Conservation (phyloP, 1,140 invertebrate species). For the Magallana gigas region DNA sequence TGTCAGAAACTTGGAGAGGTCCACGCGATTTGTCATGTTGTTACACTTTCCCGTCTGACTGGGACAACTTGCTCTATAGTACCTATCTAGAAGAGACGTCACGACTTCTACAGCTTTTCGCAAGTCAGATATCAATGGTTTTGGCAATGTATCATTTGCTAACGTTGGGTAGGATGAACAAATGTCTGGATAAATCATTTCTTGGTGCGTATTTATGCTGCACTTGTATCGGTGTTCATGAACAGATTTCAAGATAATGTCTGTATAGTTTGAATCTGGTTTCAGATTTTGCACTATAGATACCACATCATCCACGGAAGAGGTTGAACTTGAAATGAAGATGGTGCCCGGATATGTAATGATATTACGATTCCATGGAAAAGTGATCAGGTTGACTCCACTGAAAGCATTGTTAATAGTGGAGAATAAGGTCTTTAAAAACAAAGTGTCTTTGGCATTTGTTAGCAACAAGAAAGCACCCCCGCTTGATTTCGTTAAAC, state of each 20-base stretch:
- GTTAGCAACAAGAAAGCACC: slow-evolving; percentile 43
- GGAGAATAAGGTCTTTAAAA: background rate
- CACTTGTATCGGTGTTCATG: slow-evolving; percentile 49
- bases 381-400: background rate
- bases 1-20: background rate
- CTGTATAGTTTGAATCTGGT: background rate
- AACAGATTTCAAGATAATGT: slow-evolving; percentile 1
- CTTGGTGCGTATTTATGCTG: slow-evolving; percentile 8
- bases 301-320: background rate
- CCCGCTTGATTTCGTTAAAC: background rate
- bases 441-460: slow-evolving; percentile 18
- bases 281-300: background rate
- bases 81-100: slow-evolving; percentile 34
- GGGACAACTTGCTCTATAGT: slow-evolving; percentile 58
- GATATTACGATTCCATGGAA: slow-evolving; percentile 26
- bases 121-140: slow-evolving; percentile 10
- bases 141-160: background rate
- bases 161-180: slow-evolving; percentile 38
- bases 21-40: background rate
- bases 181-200: slow-evolving; percentile 45
- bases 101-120: slow-evolving; percentile 44
- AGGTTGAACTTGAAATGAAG: background rate
- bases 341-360: slow-evolving; percentile 2
- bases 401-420: slow-evolving; percentile 20
- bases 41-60: slow-evolving; percentile 45